These are phyloP conservation scores for Athene cunicularia DNA, from an alignment of 2,113 vertebrate species.

Conservation along the genomic window DNA sequence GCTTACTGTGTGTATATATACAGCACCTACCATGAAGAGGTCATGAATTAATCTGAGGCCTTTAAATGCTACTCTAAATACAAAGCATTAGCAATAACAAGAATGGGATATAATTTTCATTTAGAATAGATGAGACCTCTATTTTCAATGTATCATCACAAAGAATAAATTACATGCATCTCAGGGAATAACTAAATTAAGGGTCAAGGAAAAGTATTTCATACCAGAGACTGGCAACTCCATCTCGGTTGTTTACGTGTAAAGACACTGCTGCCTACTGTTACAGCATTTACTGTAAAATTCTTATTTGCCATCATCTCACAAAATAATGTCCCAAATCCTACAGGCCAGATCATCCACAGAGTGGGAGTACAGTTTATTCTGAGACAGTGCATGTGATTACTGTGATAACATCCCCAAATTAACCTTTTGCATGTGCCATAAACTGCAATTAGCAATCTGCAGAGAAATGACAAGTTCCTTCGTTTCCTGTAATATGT, in stretches of 20 bases:
- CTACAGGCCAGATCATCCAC: neutral
- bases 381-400: neutral
- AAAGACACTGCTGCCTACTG: neutral
- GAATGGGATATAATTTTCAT: slow-evolving; percentile 34
- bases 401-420: neutral
- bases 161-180: neutral
- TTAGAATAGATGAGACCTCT: slow-evolving; percentile 8
- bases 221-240: neutral
- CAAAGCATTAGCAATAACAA: slow-evolving; percentile 21
- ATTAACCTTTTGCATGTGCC: slow-evolving; percentile 44
- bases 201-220: neutral
- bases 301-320: neutral
- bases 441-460: slow-evolving; percentile 52
- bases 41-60: slow-evolving; percentile 19
- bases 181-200: slow-evolving; percentile 23
- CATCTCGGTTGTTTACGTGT: neutral
- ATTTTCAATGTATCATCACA: neutral
- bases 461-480: slow-evolving; percentile 46
- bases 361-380: neutral
- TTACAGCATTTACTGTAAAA: neutral
- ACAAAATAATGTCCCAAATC: neutral
- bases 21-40: neutral
- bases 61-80: slow-evolving; percentile 18
- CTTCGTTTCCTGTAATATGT: slow-evolving; percentile 14
- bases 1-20: neutral